Evolutionary conservation across 2,888 invertebrate genomes (phyloP).

Genomic region (Seira sanloemensis): DNA sequence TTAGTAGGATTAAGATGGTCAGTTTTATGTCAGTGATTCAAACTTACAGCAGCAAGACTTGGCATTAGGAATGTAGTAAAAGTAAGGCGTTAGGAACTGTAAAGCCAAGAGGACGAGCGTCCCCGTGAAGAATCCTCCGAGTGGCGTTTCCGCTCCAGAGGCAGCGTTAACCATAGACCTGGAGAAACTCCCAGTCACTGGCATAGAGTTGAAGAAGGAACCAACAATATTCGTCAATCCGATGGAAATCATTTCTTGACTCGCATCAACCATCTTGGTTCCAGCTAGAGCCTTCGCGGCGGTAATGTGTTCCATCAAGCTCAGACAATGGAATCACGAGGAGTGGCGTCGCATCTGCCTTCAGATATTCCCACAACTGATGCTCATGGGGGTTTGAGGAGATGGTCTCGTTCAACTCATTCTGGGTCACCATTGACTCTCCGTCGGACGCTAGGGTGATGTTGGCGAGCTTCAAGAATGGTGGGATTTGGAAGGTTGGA

Average conservation of each 20-base stretch:
- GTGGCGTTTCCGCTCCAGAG: conserved; percentile 77
- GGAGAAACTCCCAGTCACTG: conserved; percentile 75
- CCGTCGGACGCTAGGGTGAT: conserved; percentile 30
- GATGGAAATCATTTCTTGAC: conserved; percentile 75
- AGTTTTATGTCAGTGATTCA: neutral
- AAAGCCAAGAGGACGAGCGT: conserved; percentile 89
- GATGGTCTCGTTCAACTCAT: conserved; percentile 75
- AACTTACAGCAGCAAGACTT: conserved; percentile 84
- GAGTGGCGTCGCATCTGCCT: conserved; percentile 88
- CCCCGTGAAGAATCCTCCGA: conserved; percentile 85
- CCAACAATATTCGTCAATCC: conserved; percentile 77
- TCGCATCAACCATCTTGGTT: conserved; percentile 75
- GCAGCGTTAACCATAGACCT: conserved; percentile 77
- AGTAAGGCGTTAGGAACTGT: conserved; percentile 89
- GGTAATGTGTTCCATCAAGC: conserved; percentile 92
- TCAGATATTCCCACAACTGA: conserved; percentile 83
- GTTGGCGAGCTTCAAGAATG: conserved; percentile 77
- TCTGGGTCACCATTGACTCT: neutral
- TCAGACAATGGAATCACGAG: conserved; percentile 89
- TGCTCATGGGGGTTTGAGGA: conserved; percentile 79
- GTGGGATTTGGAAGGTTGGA: conserved; percentile 57
- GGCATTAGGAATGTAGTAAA: conserved; percentile 90
- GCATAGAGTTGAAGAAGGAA: conserved; percentile 75
- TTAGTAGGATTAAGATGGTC: neutral
- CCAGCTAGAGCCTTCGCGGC: conserved; percentile 91